Conservation (phyloP, 2,113 vertebrate genomes). For the Heterochromis multidens region DNA sequence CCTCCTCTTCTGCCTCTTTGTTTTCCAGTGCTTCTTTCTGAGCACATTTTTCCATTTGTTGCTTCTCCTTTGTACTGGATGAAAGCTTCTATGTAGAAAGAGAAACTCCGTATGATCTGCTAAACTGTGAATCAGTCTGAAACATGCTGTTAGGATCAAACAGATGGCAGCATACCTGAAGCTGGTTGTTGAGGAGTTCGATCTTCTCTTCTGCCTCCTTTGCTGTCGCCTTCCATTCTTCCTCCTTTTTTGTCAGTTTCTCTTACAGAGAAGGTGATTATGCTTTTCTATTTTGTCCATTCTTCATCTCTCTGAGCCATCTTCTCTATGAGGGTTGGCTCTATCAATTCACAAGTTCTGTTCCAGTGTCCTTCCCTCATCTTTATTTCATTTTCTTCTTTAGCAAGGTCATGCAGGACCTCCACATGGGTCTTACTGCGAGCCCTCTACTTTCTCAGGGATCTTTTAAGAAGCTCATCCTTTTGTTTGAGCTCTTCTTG, state of each 20-base stretch:
- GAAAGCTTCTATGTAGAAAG: not conserved
- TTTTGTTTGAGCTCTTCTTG: not conserved
- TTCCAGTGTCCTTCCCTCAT: not conserved
- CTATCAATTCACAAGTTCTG: not conserved
- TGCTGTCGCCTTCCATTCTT: not conserved
- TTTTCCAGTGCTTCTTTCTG: not conserved
- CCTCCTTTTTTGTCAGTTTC: not conserved
- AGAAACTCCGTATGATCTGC: not conserved
- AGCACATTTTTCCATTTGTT: not conserved
- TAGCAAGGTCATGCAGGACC: too few species aligned
- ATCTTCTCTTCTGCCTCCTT: not conserved
- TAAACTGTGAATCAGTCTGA: not conserved
- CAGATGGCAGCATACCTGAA: not conserved
- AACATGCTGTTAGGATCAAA: not conserved
- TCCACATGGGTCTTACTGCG: too few species aligned
- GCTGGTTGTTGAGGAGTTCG: not conserved
- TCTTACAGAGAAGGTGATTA: not conserved
- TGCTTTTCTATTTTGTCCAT: not conserved
- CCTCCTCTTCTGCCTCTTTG: not conserved
- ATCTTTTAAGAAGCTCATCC: not conserved
- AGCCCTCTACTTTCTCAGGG: too few species aligned
- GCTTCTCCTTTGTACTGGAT: not conserved
- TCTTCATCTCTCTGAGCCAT: not conserved
- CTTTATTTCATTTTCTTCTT: too few species aligned
- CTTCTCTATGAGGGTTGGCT: not conserved